phyloP scores from a whole-genome alignment of 2,797 vertebrate species.

The Mus minutoides region DNA sequence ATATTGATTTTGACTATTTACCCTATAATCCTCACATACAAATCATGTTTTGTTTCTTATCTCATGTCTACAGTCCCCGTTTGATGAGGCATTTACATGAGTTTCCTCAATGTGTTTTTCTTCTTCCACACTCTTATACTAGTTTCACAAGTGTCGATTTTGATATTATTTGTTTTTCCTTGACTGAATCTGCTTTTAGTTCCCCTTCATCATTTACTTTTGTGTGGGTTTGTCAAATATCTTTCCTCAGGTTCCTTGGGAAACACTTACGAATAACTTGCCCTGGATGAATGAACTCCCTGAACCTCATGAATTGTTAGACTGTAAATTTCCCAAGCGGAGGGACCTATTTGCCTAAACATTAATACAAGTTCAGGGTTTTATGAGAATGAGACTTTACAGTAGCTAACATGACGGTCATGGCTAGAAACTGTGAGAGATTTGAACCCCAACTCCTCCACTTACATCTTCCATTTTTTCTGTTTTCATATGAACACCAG shows the following conservation, averaged over 20 bases:
- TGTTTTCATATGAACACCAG: neutral
- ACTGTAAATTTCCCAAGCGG: neutral
- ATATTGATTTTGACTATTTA: neutral
- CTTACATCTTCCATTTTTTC: neutral
- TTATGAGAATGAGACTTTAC: neutral
- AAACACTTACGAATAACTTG: conserved; percentile 5
- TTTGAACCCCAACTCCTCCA: neutral
- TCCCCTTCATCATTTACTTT: neutral
- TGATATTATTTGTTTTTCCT: neutral
- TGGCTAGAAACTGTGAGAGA: neutral
- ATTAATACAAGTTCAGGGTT: neutral
- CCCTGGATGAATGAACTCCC: neutral
- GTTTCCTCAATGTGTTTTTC: neutral
- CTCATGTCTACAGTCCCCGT: neutral
- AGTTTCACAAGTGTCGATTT: neutral
- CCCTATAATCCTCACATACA: neutral
- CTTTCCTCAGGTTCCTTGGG: neutral
- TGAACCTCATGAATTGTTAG: neutral
- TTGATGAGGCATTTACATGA: neutral
- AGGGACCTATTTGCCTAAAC: neutral
- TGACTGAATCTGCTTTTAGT: neutral
- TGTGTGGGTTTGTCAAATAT: neutral
- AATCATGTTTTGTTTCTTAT: neutral
- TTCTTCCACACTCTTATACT: neutral
- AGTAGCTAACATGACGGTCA: neutral